A percentile compares a stretch with the other conserved stretches of the same genome.
These are phyloP conservation scores for Phrynocephalus forsythii DNA, from an alignment of 2,797 vertebrate genomes.

Conservation along the genomic window DNA sequence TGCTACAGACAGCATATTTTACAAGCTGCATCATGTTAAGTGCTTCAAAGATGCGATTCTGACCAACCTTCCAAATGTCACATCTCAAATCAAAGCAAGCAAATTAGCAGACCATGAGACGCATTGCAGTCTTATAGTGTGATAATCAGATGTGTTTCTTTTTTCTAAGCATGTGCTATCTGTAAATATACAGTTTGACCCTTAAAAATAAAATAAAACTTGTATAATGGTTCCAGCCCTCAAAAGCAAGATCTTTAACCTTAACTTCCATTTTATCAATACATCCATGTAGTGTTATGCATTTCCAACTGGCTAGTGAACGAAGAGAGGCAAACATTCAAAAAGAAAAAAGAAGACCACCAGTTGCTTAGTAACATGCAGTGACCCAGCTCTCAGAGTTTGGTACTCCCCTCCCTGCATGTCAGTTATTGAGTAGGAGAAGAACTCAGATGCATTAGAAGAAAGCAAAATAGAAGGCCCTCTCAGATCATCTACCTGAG, in stretches of 20 bases:
- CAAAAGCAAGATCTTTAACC: background rate
- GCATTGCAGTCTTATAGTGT: no score
- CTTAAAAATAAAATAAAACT: background rate
- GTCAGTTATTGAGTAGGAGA: background rate
- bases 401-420: background rate
- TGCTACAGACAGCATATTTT: no score
- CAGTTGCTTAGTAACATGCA: background rate
- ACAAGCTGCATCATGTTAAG: no score
- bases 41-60: no score
- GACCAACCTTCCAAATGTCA: no score
- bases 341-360: background rate
- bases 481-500: conserved; percentile 28
- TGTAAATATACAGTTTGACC: no score
- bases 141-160: no score
- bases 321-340: background rate
- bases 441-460: background rate
- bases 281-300: background rate
- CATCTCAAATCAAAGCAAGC: no score
- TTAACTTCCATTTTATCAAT: background rate
- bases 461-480: background rate
- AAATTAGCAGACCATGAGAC: no score
- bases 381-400: background rate
- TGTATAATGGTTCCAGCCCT: background rate
- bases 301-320: background rate
- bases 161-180: no score